Evolutionary conservation across 2,797 vertebrate genomes (phyloP).

Genomic region (Heterohyrax brucei): DNA sequence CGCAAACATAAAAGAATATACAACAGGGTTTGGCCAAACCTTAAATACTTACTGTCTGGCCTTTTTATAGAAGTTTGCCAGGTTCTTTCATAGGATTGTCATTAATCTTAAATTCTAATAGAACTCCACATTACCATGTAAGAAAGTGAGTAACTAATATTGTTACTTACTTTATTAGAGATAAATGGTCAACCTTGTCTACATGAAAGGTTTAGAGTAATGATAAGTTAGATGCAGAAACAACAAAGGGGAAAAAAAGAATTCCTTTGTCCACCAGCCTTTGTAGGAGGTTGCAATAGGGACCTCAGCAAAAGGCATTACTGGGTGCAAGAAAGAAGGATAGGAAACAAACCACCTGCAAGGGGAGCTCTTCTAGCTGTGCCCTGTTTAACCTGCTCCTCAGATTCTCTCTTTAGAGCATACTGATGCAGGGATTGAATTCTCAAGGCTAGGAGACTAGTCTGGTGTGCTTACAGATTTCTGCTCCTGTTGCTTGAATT

Average conservation of each 20-base stretch:
- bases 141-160: slow-evolving; percentile 17
- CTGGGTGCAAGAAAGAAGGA: neutral
- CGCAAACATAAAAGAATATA: neutral
- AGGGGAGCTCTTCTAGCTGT: neutral
- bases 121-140: slow-evolving; percentile 41
- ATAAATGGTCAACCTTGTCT: neutral
- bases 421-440: neutral
- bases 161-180: slow-evolving; percentile 65
- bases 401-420: neutral
- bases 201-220: slow-evolving; percentile 53
- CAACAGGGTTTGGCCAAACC: neutral
- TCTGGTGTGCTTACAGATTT: neutral
- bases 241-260: neutral
- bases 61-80: slow-evolving; percentile 48
- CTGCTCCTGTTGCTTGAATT: neutral
- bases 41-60: neutral
- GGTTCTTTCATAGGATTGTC: neutral
- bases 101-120: slow-evolving; percentile 23
- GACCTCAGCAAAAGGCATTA: neutral
- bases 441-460: neutral
- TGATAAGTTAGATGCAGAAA: neutral
- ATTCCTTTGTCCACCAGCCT: neutral
- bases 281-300: neutral
- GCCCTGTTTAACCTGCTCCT: neutral
- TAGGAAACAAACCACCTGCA: neutral